These are phyloP conservation scores for Remorina albescens DNA, from an alignment of 2,797 vertebrate genomes.

Conservation along the genomic window DNA sequence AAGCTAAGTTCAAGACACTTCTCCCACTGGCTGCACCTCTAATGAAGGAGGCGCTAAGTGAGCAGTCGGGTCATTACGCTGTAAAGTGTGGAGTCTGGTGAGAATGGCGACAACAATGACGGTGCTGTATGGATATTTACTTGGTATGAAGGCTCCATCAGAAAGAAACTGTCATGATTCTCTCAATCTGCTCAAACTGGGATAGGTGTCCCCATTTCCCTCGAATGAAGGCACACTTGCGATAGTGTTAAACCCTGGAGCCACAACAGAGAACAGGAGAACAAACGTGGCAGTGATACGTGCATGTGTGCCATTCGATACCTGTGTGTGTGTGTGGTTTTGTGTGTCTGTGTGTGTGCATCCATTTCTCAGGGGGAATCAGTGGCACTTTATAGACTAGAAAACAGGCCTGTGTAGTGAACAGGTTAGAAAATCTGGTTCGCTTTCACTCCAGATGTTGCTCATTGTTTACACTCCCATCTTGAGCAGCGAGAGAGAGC, in stretches of 20 bases:
- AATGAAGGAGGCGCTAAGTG: slow-evolving; percentile 46
- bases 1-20: slow-evolving; percentile 23
- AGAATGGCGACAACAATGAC: slow-evolving; percentile 18
- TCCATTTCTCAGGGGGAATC: slow-evolving; percentile 16
- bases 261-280: slow-evolving; percentile 16
- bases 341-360: slow-evolving; percentile 2
- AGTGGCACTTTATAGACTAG: slow-evolving; percentile 32
- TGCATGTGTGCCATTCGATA: not conserved
- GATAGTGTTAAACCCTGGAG: slow-evolving; percentile 51
- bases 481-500: slow-evolving; percentile 2
- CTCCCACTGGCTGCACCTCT: slow-evolving; percentile 49
- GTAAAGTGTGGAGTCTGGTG: not conserved
- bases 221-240: slow-evolving; percentile 51
- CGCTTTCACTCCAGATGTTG: slow-evolving; percentile 5
- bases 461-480: slow-evolving; percentile 13
- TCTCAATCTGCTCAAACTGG: slow-evolving; percentile 31
- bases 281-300: not conserved
- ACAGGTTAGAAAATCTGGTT: slow-evolving; percentile 34
- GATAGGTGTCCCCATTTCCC: slow-evolving; percentile 44
- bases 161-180: slow-evolving; percentile 2
- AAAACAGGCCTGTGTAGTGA: slow-evolving; percentile 32
- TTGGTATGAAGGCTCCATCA: slow-evolving; percentile 22
- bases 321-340: slow-evolving; percentile 8
- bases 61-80: slow-evolving; percentile 57
- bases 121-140: slow-evolving; percentile 14